Evolutionary conservation across 2,113 vertebrate genomes (phyloP), one percentile per base, ranked within the genome.

Genomic region (Oxyruncus cristatus): DNA sequence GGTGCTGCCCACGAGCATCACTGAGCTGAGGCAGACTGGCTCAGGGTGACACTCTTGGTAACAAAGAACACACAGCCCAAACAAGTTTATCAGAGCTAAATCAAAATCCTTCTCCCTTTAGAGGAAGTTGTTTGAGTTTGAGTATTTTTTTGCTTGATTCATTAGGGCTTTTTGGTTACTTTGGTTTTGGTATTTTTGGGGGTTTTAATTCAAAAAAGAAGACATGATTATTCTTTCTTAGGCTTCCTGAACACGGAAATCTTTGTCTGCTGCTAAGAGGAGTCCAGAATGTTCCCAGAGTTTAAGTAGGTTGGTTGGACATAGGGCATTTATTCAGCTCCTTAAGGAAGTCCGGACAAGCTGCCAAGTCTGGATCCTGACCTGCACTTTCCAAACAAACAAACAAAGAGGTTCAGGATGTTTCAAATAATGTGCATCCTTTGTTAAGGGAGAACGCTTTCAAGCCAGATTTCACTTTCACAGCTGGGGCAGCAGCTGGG

Each of bases 351-450:
- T 41, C 52, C 6, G 47, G 75, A 92, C 59, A 68, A 92, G 67
- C 56, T 66, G 85, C 85, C 77, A 78, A 94, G 74, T 7, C 89
- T 91, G 91, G 41, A 85, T 65, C 79, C 73, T 72, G 92, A 91
- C 76, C 85, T 1, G 6, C 11, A 1, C 84, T 82, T 82, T 72
- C 22, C 50, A 95, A 93, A 83, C 79, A 91, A 95, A 87, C 68
- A 87, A 63, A 80, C 59, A 92, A 27, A 76, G 46, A 1, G 0
- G 1, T 41, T 47, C 90, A 89, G 88, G 95, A 90, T 85, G 76
- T 89, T 72, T 87, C 70, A 59, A 86, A 88, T 72, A 70, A 80
- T 0, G 9, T 24, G 55, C 85, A 92, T 88, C 85, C 85, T 89
- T 84, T 92, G 82, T 71, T 59, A 62, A 62, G 5, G 13, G 11